These are phyloP conservation scores for Athrips mouffetella DNA, from an alignment of 2,888 invertebrate species.

Conservation along the genomic window DNA sequence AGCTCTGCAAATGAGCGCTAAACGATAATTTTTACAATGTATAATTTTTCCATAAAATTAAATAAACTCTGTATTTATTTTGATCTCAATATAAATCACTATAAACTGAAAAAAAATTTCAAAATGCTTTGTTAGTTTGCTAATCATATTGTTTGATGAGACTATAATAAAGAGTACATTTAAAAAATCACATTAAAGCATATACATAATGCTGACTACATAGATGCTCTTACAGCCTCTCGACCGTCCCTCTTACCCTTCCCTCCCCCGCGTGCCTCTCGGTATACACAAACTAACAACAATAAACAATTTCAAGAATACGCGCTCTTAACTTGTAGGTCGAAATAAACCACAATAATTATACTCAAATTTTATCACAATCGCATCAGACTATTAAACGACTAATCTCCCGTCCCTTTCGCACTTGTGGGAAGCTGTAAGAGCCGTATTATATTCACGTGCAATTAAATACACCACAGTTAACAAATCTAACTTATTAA, in stretches of 20 bases:
- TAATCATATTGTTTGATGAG: conserved; percentile 76
- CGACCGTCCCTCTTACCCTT: conserved; percentile 28
- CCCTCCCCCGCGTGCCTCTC: conserved; percentile 34
- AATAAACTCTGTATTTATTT: conserved; percentile 77
- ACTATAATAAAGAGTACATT: conserved; percentile 78
- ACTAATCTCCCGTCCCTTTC: conserved; percentile 45
- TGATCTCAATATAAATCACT: conserved; percentile 76
- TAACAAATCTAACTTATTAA: conserved; percentile 77
- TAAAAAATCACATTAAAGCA: conserved; percentile 80
- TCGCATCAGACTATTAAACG: conserved; percentile 70
- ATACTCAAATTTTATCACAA: conserved; percentile 67
- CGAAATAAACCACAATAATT: conserved; percentile 58
- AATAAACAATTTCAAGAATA: conserved; percentile 60
- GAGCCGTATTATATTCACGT: conserved; percentile 64
- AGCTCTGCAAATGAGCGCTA: conserved; percentile 69
- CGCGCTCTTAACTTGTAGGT: conserved; percentile 37
- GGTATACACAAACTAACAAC: conserved; percentile 59
- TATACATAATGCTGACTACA: conserved; percentile 80
- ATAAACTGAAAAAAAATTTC: conserved; percentile 70
- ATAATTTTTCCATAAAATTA: conserved; percentile 74
- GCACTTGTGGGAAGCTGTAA: conserved; percentile 62
- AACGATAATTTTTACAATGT: conserved; percentile 74
- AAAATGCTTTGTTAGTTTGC: conserved; percentile 74
- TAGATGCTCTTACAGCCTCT: conserved; percentile 71
- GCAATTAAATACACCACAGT: conserved; percentile 75